Percentiles rank a stretch among this genome's conserved stretches.
Conservation (phyloP, 2,888 invertebrate species). For the Fragum fragum region DNA sequence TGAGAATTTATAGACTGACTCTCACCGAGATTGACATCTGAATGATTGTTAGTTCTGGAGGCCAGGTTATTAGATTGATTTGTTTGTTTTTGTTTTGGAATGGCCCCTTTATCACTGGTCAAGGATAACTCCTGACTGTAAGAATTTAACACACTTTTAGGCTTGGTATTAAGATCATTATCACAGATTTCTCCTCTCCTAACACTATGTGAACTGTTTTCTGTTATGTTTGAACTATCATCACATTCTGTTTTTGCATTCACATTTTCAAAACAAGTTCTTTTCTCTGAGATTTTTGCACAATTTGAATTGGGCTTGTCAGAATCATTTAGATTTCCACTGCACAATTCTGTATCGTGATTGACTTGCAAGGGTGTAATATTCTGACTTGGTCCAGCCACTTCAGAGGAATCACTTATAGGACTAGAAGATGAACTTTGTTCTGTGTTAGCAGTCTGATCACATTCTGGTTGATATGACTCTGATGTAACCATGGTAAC, state of each 20-base stretch:
- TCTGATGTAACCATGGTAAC: slow-evolving; percentile 52
- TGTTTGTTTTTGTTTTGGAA: slow-evolving; percentile 27
- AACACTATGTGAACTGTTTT: neutral
- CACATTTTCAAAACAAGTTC: neutral
- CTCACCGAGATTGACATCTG: neutral
- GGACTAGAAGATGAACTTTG: neutral
- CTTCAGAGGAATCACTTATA: neutral
- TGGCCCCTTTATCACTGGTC: slow-evolving; percentile 33
- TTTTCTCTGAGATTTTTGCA: neutral
- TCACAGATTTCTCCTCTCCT: neutral
- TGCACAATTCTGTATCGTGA: neutral
- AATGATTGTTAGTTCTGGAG: neutral
- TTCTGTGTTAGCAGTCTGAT: slow-evolving; percentile 58
- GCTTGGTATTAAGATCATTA: neutral
- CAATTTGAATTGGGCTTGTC: neutral
- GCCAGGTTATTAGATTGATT: neutral
- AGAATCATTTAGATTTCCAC: neutral
- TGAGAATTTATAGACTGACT: neutral
- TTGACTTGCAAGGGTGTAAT: neutral
- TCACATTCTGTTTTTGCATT: neutral
- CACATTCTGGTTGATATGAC: slow-evolving; percentile 76
- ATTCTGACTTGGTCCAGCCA: neutral
- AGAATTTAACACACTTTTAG: slow-evolving; percentile 1
- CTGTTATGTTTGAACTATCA: neutral
- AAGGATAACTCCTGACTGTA: neutral